Conservation (phyloP, 1,140 invertebrate genomes). For the Laodelphax striatellus region DNA sequence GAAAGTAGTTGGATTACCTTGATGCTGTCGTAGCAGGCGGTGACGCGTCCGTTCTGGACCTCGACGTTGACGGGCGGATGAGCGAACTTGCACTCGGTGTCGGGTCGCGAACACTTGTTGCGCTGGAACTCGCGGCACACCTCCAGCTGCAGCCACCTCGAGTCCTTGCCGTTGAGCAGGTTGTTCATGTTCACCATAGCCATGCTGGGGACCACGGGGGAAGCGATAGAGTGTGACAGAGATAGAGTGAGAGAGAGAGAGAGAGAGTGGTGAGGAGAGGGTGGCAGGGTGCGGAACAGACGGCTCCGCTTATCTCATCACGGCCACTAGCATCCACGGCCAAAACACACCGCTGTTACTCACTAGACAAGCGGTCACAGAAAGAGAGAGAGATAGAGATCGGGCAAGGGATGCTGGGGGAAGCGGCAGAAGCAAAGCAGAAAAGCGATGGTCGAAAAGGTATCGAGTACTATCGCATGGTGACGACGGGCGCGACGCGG, state of each 20-base stretch:
- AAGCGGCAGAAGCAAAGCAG: slow-evolving; percentile 1
- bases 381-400: not conserved
- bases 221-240: not conserved
- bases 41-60: slow-evolving; percentile 98
- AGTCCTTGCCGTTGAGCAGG: slow-evolving; percentile 95
- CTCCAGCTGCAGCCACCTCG: slow-evolving; percentile 98
- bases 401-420: not conserved
- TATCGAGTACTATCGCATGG: not conserved
- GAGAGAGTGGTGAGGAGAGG: not conserved
- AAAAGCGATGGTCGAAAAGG: not conserved
- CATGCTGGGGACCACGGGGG: slow-evolving; percentile 37
- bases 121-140: slow-evolving; percentile 99
- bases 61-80: slow-evolving; percentile 98
- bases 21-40: slow-evolving; percentile 99
- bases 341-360: no score
- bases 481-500: not conserved
- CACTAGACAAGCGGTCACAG: no score
- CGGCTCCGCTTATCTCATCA: no score
- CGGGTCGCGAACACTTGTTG: slow-evolving; percentile 96
- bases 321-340: no score
- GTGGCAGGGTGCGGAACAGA: not conserved
- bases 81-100: slow-evolving; percentile 99
- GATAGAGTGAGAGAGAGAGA: not conserved
- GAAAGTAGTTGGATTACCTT: slow-evolving; percentile 71
- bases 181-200: slow-evolving; percentile 96